Conservation (phyloP, 2,888 invertebrate species). For the Scelioninae gen. 1 region DNA sequence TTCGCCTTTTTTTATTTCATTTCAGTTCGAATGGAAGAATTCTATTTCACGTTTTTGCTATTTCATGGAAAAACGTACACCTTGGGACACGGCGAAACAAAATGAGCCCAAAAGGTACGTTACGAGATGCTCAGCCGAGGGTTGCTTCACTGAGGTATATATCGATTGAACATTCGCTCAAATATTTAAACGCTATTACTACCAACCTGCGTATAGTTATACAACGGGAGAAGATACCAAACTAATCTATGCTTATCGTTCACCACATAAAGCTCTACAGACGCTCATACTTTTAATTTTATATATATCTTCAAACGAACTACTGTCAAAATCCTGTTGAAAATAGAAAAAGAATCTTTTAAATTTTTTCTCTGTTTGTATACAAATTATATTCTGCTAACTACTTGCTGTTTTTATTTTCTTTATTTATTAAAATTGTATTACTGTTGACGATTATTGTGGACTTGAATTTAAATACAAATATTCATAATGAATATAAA, state of each 20-base stretch:
- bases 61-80: constrained; percentile 78
- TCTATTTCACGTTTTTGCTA: constrained; percentile 80
- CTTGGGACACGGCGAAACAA: constrained; percentile 70
- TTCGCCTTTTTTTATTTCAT: constrained; percentile 50
- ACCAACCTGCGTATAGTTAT: constrained; percentile 75
- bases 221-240: constrained; percentile 63
- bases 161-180: constrained; percentile 83
- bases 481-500: no score
- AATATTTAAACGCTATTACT: constrained; percentile 83
- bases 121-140: constrained; percentile 51
- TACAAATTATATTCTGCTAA: no score
- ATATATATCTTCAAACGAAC: background rate
- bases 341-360: background rate
- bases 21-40: constrained; percentile 75
- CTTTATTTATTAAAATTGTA: no score
- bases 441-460: no score
- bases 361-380: no score
- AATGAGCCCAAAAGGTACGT: constrained; percentile 73
- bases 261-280: constrained; percentile 29
- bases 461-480: no score
- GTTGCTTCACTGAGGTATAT: constrained; percentile 74
- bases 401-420: no score
- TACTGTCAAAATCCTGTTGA: background rate
- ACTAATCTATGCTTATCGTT: constrained; percentile 49
- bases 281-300: constrained; percentile 11